Percentiles rank a stretch among this genome's conserved stretches.
phyloP scores from a whole-genome alignment of 2,888 invertebrate genomes.

The Rhogogaster chlorosoma region DNA sequence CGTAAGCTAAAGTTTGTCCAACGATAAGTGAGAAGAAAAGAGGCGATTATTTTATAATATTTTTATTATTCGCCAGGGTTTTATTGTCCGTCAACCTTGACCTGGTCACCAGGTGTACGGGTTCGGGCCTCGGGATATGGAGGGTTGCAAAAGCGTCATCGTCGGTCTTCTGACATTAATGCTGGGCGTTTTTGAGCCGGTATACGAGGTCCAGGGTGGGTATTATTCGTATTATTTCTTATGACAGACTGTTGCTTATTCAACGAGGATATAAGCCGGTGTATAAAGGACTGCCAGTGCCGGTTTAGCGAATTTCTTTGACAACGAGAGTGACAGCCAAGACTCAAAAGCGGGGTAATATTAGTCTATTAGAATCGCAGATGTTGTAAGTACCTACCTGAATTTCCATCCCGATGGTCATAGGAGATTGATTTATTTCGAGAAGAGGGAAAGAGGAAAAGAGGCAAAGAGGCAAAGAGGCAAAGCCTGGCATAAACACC shows the following conservation, averaged over 20 bases:
- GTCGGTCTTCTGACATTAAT: conserved; percentile 6
- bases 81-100: conserved; percentile 10
- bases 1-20: neutral
- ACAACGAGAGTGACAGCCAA: conserved; percentile 32
- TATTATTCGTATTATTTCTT: conserved; percentile 43
- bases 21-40: neutral
- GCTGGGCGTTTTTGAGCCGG: conserved; percentile 27
- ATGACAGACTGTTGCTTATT: conserved; percentile 30
- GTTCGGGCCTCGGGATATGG: neutral
- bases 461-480: neutral
- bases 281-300: neutral
- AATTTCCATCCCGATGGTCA: conserved; percentile 9
- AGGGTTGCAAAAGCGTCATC: conserved; percentile 17
- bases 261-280: conserved; percentile 7
- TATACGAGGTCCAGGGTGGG: neutral
- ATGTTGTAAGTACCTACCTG: neutral
- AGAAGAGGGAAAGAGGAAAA: neutral
- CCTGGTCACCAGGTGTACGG: conserved; percentile 26
- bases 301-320: conserved; percentile 32
- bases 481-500: neutral
- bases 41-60: neutral
- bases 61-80: neutral
- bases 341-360: neutral
- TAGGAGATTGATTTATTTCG: conserved; percentile 13
- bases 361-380: neutral